These are phyloP conservation scores for Siderastrea radians DNA, from an alignment of 92 coral and sea anemone species.

Conservation along the genomic window DNA sequence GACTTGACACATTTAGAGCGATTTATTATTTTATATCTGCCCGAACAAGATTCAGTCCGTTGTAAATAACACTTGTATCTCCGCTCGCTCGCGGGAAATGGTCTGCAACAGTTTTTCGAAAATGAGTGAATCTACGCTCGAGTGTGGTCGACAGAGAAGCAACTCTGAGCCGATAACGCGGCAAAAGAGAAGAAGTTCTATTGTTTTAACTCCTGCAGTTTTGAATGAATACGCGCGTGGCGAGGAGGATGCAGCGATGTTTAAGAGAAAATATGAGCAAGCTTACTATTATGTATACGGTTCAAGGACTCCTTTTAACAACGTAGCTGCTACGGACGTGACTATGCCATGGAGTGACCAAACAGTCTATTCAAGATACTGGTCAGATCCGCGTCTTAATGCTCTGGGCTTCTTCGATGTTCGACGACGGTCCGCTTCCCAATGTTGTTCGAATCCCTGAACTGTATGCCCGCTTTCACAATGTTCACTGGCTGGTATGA, in stretches of 20 bases:
- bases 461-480: background rate
- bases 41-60: constrained; percentile 1
- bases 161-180: constrained; percentile 37
- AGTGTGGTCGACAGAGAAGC: constrained; percentile 39
- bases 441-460: constrained; percentile 28
- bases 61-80: background rate
- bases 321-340: constrained; percentile 51
- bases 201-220: constrained; percentile 87
- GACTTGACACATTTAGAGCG: background rate
- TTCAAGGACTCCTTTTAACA: constrained; percentile 52
- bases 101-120: constrained; percentile 36
- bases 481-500: background rate
- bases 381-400: constrained; percentile 78
- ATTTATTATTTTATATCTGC: constrained; percentile 17
- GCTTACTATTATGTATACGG: constrained; percentile 86
- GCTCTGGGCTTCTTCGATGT: constrained; percentile 76
- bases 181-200: constrained; percentile 75
- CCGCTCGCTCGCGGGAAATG: constrained; percentile 31
- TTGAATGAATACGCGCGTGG: constrained; percentile 84
- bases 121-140: constrained; percentile 8
- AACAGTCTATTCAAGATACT: constrained; percentile 66
- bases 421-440: constrained; percentile 30
- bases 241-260: constrained; percentile 78
- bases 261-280: constrained; percentile 82
- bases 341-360: constrained; percentile 67